A percentile compares a stretch with the other conserved stretches of the same genome.
Conservation (phyloP, 2,113 vertebrate species). For the Misgurnus mizolepis region DNA sequence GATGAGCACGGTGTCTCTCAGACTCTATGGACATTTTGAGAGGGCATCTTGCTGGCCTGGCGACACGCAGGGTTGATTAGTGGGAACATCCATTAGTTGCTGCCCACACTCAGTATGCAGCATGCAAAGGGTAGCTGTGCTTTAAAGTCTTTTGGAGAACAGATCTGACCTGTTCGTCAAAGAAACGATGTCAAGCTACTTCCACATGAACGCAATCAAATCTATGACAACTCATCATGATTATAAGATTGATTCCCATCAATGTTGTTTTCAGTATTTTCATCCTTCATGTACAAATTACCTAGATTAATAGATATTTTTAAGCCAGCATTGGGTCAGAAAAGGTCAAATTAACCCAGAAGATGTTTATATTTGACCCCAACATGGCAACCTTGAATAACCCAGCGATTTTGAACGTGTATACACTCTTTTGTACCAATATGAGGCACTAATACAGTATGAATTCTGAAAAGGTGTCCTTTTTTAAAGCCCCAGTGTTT, state of each 20-base stretch:
- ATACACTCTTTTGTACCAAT: too few relatives aligned
- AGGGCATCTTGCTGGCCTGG: conserved; percentile 36
- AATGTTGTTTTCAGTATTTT: neutral
- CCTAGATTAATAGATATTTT: neutral
- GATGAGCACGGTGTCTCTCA: conserved; percentile 54
- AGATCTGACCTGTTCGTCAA: conserved; percentile 27
- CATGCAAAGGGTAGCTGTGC: conserved; percentile 34
- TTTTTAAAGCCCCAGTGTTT: neutral
- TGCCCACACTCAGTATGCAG: conserved; percentile 37
- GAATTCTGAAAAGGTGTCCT: too few relatives aligned
- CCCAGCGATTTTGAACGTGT: too few relatives aligned
- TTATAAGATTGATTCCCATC: neutral
- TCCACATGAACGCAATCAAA: neutral
- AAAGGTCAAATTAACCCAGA: too few relatives aligned
- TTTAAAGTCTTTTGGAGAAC: conserved; percentile 24
- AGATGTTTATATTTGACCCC: too few relatives aligned
- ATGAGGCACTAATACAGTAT: too few relatives aligned
- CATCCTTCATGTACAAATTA: neutral
- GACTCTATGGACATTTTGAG: conserved; percentile 47
- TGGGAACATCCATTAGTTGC: conserved; percentile 46
- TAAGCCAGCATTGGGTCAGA: too few relatives aligned
- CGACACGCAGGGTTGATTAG: conserved; percentile 48
- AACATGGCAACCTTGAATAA: too few relatives aligned
- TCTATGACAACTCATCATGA: neutral
- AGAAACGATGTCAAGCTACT: neutral